Base-by-base conservation (phyloP, 2,797 vertebrate species). In the Martes flavigula region DNA sequence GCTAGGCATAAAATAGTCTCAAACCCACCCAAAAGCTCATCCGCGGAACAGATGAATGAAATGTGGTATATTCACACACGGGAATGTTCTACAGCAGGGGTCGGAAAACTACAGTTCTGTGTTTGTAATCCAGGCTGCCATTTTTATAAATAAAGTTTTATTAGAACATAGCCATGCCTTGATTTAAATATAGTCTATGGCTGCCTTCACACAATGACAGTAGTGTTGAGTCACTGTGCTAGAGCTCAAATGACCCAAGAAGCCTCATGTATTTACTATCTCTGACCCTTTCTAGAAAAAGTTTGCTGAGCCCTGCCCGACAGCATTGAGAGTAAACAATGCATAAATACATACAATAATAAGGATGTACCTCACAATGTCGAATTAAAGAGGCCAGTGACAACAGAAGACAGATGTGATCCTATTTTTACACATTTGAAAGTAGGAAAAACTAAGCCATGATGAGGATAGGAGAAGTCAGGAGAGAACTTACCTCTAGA, bases 281-380 rank as follows among this genome's bases (percentile, higher is more conserved):
- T 25, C 9, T n/a, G 21, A 32, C n/a, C 56, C 40, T 75, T 23
- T 30, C 30, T 1, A 12, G 27, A 32, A 73, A 72, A 35, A 5
- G 54, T 27, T 60, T 21, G 68, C 40, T 46, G 51, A 46, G 18
- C 38, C 11, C 78, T 51, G 54, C 81, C 27, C 30, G 2, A 32
- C 11, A 23, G 40, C 25, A 48, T 0, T 38, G 79, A 48, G 32
- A 30, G n/a, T 25, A 62, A 51, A 73, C 0, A 23, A 18, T 0
- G 0, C 30, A 9, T 38, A 40, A 17, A n/a, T 3, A 7, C 15
- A 0, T 5, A 13, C 5, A n/a, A 7, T 17, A n/a, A 12, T 25
- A 48, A 51, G 68, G 43, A 3, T 0, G 17, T 8, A 7, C 58
- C 32, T 21, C 15, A 4, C 13, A 5, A 27, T 13, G 32, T 12